Evolutionary conservation across 2,888 invertebrate species (phyloP), one percentile per base, ranked within the genome.

Genomic region (Taphrorychus bicolor): DNA sequence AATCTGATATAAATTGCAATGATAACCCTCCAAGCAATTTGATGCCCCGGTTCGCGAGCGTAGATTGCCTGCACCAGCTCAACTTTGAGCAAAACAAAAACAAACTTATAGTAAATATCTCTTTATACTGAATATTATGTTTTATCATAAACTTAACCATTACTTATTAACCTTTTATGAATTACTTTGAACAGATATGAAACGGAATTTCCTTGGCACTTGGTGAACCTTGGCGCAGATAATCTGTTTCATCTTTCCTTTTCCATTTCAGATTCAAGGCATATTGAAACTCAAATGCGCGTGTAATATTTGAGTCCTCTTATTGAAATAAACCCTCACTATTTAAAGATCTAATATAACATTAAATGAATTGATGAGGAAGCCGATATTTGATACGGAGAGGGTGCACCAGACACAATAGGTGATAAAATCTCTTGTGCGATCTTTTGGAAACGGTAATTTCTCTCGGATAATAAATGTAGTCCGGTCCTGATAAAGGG

Each of bases 1-100:
- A 79, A 80, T 80, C 80, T 78, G 77, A 77, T 79, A 77, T 79
- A 80, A 80, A 80, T 80, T 80, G 79, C 77, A 79, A 78, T 79
- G 79, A 79, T 79, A 79, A 75, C 79, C 77, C 79, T 77, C 75
- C 70, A 59, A 49, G 59, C 59, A 59, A 49, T 48, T 59, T 59
- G 23, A 59, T 45, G 23, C 23, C 49, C 40, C 18, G n/a, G 23
- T 59, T n/a, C 14, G 5, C 5, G 41, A 19, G 7, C 14, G 42
- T 41, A 19, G 57, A 59, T 24, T n/a, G n/a, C 14, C 23, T 9
- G 32, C 51, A 32, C 17, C 32, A 32, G 11, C 7, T 9, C 3
- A 3, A 32, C 11, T 32, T n/a, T n/a, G n/a, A n/a, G n/a, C n/a
- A n/a, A n/a, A n/a, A n/a, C n/a, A n/a, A n/a, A n/a, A n/a, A n/a